Evolutionary conservation across 2,113 vertebrate species (phyloP).

Genomic region (Diadophis punctatus): DNA sequence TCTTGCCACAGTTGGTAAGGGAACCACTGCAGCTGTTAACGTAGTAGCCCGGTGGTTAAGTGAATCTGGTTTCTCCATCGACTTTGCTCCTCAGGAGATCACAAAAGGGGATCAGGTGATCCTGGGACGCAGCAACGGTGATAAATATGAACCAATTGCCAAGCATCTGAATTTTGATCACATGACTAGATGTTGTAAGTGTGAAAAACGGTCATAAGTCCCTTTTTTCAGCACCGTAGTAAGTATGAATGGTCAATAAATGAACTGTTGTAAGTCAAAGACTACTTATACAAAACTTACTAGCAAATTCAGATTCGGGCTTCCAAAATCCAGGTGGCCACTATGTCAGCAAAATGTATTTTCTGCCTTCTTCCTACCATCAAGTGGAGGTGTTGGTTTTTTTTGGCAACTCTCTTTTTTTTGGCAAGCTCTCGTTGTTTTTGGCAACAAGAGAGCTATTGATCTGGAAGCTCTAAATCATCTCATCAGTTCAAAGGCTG

Average conservation of each 20-base stretch:
- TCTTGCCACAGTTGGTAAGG: background rate
- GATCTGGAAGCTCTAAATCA: background rate
- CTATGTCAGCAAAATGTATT: background rate
- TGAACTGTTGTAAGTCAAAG: background rate
- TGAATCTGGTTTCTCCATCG: background rate
- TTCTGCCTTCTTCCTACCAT: background rate
- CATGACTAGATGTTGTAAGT: background rate
- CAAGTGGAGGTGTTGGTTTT: background rate
- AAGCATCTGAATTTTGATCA: background rate
- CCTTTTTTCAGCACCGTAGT: no score
- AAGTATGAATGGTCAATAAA: background rate
- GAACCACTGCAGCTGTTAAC: background rate
- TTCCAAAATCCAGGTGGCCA: background rate
- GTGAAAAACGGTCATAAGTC: background rate
- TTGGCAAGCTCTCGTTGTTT: no score
- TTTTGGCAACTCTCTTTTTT: background rate
- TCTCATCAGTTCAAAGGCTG: background rate
- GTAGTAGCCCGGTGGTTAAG: background rate
- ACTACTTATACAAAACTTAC: background rate
- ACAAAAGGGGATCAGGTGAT: background rate
- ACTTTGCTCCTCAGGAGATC: background rate
- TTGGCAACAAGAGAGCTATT: no score
- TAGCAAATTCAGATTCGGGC: background rate
- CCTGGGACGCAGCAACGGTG: background rate
- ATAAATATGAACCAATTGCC: background rate